Evolutionary conservation across 2,113 vertebrate genomes (phyloP).

Genomic region (Phylloscopus trochiloides): DNA sequence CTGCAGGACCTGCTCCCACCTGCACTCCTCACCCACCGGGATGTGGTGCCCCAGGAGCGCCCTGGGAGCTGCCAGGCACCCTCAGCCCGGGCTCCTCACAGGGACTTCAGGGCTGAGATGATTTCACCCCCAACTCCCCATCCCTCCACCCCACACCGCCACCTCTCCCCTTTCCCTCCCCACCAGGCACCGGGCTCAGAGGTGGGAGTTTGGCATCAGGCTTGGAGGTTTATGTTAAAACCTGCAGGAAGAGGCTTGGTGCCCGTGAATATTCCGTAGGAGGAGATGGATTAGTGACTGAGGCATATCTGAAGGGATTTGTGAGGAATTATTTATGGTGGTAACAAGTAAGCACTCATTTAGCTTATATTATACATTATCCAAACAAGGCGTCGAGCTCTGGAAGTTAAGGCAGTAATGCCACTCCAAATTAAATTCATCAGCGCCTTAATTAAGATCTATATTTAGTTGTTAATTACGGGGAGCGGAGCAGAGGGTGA

Average conservation of each 20-base stretch:
- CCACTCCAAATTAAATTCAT: constrained; percentile 82
- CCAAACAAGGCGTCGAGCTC: constrained; percentile 69
- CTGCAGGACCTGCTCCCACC: not conserved
- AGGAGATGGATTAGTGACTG: constrained; percentile 44
- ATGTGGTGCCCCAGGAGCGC: not conserved
- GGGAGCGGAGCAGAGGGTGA: constrained; percentile 54
- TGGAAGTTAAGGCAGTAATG: constrained; percentile 73
- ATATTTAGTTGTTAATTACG: constrained; percentile 80
- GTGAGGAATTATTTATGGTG: constrained; percentile 73
- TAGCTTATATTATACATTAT: constrained; percentile 76
- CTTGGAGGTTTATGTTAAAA: not conserved
- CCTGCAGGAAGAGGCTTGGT: not conserved
- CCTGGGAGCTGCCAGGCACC: not conserved
- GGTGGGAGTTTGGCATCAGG: not conserved
- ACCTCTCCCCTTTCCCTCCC: not conserved
- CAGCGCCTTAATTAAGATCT: constrained; percentile 82
- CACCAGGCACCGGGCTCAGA: not conserved
- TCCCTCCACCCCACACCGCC: not conserved
- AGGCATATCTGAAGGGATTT: constrained; percentile 61
- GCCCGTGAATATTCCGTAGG: constrained; percentile 17
- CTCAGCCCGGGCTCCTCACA: not conserved
- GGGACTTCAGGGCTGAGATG: accelerated
- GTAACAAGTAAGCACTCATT: constrained; percentile 75
- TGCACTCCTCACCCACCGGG: not conserved
- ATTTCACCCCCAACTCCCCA: not conserved